Conservation (phyloP, 1,140 invertebrate species). For the Drosophila fuyamai region DNA sequence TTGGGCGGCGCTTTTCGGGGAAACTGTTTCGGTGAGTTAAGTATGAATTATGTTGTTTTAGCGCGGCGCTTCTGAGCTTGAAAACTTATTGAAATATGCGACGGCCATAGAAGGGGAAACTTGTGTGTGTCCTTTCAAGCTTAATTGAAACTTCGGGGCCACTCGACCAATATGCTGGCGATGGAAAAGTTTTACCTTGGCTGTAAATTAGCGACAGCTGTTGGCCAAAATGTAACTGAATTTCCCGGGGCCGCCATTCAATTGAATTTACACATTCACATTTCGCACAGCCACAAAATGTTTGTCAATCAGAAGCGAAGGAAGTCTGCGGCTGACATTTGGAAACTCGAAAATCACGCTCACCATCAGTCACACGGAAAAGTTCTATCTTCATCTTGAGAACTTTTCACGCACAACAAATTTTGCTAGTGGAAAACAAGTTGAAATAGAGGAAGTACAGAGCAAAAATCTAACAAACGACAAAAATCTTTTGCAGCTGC, state of each 20-base stretch:
- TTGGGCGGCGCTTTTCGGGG: slow-evolving; percentile 37
- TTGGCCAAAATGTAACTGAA: slow-evolving; percentile 34
- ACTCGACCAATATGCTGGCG: slow-evolving; percentile 59
- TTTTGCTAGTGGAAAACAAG: slow-evolving; percentile 66
- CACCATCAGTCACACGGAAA: slow-evolving; percentile 39
- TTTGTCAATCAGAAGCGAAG: slow-evolving; percentile 11
- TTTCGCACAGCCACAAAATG: slow-evolving; percentile 15
- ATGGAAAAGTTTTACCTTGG: slow-evolving; percentile 53
- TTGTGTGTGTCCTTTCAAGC: slow-evolving; percentile 76
- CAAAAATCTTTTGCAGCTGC: slow-evolving; percentile 75
- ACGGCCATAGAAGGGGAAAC: slow-evolving; percentile 41
- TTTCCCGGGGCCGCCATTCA: slow-evolving; percentile 11
- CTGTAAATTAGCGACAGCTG: slow-evolving; percentile 74
- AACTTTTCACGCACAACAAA: slow-evolving; percentile 77
- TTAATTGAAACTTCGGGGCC: slow-evolving; percentile 70
- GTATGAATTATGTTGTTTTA: slow-evolving; percentile 83
- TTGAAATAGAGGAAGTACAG: slow-evolving; percentile 21
- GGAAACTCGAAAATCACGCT: slow-evolving; percentile 19
- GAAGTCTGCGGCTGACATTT: slow-evolving; percentile 6
- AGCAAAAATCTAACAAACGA: slow-evolving; percentile 37
- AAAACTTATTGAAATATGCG: slow-evolving; percentile 82
- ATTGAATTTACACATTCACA: slow-evolving; percentile 35
- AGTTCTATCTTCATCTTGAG: slow-evolving; percentile 52
- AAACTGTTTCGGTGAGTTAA: slow-evolving; percentile 82
- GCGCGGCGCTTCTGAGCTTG: slow-evolving; percentile 60